A percentile compares a stretch with the other conserved stretches of the same genome.
phyloP scores from a whole-genome alignment of 1,140 invertebrate genomes.

The Pachyrhynchus sulphureomaculatus region DNA sequence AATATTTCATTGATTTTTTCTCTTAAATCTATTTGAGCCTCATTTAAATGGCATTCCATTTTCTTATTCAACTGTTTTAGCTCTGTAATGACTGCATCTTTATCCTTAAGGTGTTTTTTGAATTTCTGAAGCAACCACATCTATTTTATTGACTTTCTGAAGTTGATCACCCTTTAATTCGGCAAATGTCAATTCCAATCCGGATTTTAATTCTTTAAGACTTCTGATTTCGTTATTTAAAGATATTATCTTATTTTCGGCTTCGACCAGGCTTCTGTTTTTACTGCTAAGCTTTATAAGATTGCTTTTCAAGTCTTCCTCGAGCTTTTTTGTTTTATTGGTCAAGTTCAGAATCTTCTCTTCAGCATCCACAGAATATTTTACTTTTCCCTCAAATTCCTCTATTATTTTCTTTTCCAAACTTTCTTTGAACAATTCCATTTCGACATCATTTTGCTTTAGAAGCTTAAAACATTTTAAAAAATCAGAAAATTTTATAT shows the following conservation, averaged over 20 bases:
- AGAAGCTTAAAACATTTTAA: too few relatives aligned
- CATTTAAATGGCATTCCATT: not conserved
- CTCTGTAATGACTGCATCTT: not conserved
- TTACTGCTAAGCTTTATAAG: not conserved
- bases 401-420: not conserved
- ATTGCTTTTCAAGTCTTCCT: not conserved
- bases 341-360: not conserved
- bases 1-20: not conserved
- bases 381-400: conserved; percentile 5
- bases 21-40: not conserved
- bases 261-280: not conserved
- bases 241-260: not conserved
- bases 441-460: not conserved
- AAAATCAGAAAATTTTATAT: too few relatives aligned
- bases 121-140: not conserved
- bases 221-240: not conserved
- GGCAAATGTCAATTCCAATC: not conserved
- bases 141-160: not conserved
- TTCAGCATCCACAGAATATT: conserved; percentile 1
- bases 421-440: not conserved
- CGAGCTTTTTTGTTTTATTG: not conserved
- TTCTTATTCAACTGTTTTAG: not conserved
- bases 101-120: not conserved
- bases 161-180: not conserved
- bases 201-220: not conserved